phyloP scores from a whole-genome alignment of 2,888 invertebrate genomes.

The Andrena flavipes region DNA sequence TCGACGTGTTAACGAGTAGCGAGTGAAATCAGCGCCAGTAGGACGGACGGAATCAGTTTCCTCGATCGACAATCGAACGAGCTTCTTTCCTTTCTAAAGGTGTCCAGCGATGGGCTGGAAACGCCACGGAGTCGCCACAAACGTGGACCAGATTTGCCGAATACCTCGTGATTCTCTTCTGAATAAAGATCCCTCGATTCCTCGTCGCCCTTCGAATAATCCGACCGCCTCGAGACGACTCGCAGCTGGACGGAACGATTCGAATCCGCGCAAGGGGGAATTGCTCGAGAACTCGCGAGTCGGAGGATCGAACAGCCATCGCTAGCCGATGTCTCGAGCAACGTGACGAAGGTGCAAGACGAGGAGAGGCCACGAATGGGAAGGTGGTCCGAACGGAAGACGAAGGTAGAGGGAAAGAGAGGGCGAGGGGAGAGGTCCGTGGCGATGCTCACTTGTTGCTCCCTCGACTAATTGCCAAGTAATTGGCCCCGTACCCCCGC shows the following conservation, averaged over 20 bases:
- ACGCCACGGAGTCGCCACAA: neutral
- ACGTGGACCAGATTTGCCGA: neutral
- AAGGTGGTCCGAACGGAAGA: constrained; percentile 70
- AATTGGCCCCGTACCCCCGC: constrained; percentile 82
- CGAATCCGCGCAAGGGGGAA: neutral
- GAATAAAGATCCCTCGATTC: neutral
- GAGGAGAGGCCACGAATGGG: constrained; percentile 47
- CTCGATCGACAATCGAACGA: constrained; percentile 70
- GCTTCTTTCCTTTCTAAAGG: constrained; percentile 30
- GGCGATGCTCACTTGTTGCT: constrained; percentile 84
- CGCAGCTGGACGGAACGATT: neutral
- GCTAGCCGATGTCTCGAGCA: constrained; percentile 59
- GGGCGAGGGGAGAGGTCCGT: constrained; percentile 73
- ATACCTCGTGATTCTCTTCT: neutral
- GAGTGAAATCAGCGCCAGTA: constrained; percentile 52
- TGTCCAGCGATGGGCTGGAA: constrained; percentile 5
- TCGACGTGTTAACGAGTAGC: constrained; percentile 55
- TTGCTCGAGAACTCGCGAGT: constrained; percentile 11
- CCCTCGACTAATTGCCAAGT: constrained; percentile 84
- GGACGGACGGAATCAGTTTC: constrained; percentile 49
- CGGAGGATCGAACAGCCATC: constrained; percentile 27
- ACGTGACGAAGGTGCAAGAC: constrained; percentile 53
- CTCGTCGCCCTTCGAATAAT: neutral
- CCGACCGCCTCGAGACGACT: neutral
- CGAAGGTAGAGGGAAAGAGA: constrained; percentile 52